A percentile compares a stretch with the other conserved stretches of the same genome.
phyloP scores from a whole-genome alignment of 2,888 invertebrate genomes.

The Macrostomum cliftonense region DNA sequence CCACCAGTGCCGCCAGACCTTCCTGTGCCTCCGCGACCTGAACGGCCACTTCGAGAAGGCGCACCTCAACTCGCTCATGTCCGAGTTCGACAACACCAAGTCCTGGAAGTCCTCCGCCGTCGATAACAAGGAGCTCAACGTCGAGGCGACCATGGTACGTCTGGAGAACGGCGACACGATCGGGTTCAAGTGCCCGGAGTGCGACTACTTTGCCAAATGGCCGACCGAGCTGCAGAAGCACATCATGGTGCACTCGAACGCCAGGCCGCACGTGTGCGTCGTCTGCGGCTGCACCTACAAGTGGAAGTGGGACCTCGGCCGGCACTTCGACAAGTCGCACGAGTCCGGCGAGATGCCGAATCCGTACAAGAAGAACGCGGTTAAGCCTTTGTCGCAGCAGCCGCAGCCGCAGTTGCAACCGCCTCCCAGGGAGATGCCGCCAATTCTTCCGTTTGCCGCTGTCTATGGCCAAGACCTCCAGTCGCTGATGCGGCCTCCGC shows the following conservation, averaged over 20 bases:
- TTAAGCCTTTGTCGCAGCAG: too few relatives aligned
- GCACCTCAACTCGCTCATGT: conserved; percentile 18
- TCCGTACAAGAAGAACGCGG: conserved; percentile 8
- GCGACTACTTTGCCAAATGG: conserved; percentile 31
- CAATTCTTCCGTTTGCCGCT: too few relatives aligned
- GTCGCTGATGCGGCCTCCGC: too few relatives aligned
- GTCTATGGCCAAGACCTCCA: too few relatives aligned
- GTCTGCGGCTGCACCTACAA: conserved; percentile 33
- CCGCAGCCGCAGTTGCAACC: too few relatives aligned
- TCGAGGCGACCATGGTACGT: too few relatives aligned
- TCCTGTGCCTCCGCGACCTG: conserved; percentile 25
- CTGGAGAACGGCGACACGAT: too few relatives aligned
- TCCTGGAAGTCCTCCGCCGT: conserved; percentile 4
- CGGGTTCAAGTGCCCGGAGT: conserved; percentile 25
- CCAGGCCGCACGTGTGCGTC: conserved; percentile 28
- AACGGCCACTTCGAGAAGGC: conserved; percentile 27
- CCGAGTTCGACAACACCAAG: conserved; percentile 5
- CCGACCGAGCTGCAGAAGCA: conserved; percentile 33
- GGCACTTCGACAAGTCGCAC: conserved; percentile 34
- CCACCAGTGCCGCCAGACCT: conserved; percentile 23
- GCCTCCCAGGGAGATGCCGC: too few relatives aligned
- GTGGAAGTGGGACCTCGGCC: conserved; percentile 35
- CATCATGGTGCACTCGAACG: conserved; percentile 32
- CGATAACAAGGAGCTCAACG: too few relatives aligned
- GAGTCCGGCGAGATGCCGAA: conserved; percentile 10